phyloP scores from a whole-genome alignment of 1,140 invertebrate species.

The Bombus huntii region DNA sequence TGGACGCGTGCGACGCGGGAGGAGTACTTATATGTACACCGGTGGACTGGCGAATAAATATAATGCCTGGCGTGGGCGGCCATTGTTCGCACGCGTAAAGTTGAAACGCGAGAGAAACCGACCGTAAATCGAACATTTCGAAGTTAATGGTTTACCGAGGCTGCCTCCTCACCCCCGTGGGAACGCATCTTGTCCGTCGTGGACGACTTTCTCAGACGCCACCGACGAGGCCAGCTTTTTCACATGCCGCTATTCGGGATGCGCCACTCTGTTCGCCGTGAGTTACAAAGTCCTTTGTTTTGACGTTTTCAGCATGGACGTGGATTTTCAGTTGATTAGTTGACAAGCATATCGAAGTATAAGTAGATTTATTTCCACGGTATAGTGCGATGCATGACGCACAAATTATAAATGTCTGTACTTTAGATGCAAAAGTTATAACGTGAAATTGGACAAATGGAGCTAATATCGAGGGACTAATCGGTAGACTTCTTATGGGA shows the following conservation, averaged over 20 bases:
- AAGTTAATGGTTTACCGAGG: slow-evolving; percentile 64
- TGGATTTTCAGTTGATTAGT: background rate
- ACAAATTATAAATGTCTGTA: too few relatives aligned
- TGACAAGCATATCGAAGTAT: background rate
- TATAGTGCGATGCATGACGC: too few relatives aligned
- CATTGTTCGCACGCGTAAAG: slow-evolving; percentile 78
- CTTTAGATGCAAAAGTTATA: too few relatives aligned
- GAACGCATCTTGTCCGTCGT: slow-evolving; percentile 36
- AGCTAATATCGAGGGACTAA: too few relatives aligned
- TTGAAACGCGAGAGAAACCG: slow-evolving; percentile 63
- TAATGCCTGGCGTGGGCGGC: slow-evolving; percentile 77
- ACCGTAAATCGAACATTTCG: slow-evolving; percentile 70
- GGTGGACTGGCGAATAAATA: slow-evolving; percentile 75
- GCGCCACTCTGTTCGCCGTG: too few relatives aligned
- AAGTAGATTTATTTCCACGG: too few relatives aligned
- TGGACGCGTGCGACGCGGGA: slow-evolving; percentile 32
- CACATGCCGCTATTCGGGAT: background rate
- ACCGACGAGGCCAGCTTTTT: background rate
- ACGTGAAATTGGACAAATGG: too few relatives aligned
- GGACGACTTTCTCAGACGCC: slow-evolving; percentile 16
- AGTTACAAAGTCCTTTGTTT: background rate
- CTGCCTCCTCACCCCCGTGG: slow-evolving; percentile 39
- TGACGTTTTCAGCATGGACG: background rate
- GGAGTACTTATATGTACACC: slow-evolving; percentile 23
- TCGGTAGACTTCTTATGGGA: too few relatives aligned